phyloP scores from a whole-genome alignment of 2,113 vertebrate genomes.

The Periophthalmodon schlosseri region DNA sequence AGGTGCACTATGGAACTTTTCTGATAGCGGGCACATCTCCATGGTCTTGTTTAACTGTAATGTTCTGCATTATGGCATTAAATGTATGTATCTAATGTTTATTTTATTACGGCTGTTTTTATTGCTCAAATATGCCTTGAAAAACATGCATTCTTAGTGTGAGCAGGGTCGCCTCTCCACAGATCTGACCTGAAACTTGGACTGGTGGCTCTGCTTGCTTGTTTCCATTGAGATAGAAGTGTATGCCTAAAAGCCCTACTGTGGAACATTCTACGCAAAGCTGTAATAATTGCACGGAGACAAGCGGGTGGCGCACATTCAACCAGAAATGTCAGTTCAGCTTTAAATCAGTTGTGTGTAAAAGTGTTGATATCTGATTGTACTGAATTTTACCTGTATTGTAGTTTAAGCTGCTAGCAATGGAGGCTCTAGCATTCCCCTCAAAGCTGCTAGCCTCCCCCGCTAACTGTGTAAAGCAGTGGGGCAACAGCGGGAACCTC shows the following conservation, averaged over 20 bases:
- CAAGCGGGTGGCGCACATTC: not conserved
- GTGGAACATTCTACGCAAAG: not conserved
- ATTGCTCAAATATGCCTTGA: not conserved
- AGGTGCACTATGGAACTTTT: not conserved
- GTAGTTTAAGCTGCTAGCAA: slow-evolving; percentile 35
- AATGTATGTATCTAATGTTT: too few relatives aligned
- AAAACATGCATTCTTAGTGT: not conserved
- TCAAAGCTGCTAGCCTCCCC: slow-evolving; percentile 30
- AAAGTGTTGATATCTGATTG: too few relatives aligned
- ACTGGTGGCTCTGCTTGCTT: not conserved
- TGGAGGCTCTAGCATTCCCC: slow-evolving; percentile 39
- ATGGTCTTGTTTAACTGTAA: not conserved
- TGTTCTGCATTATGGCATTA: too few relatives aligned
- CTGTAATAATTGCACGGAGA: not conserved
- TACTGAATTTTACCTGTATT: slow-evolving; percentile 29
- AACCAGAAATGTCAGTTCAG: too few relatives aligned
- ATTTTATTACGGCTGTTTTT: not conserved
- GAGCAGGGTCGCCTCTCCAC: not conserved
- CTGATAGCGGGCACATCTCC: not conserved
- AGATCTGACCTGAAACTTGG: not conserved
- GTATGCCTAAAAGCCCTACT: not conserved
- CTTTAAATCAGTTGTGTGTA: too few relatives aligned
- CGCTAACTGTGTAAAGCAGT: slow-evolving; percentile 52
- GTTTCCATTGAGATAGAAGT: too few relatives aligned
- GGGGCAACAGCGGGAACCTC: slow-evolving; percentile 56